Base-by-base conservation (phyloP, 2,888 invertebrate species). In the Allygus modestus region DNA sequence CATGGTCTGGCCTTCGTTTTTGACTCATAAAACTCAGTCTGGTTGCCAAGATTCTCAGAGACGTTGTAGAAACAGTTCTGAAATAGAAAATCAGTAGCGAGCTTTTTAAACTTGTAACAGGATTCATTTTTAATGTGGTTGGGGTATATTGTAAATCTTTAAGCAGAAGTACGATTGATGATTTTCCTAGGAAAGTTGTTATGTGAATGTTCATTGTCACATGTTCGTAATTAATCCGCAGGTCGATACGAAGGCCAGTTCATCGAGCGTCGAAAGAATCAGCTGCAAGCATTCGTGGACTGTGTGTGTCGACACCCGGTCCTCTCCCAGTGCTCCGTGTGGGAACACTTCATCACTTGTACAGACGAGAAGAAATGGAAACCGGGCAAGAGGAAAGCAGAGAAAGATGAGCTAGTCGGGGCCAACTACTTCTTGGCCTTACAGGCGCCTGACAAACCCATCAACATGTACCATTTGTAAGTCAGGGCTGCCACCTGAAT, bases 341-440 rank as follows among this genome's bases (percentile, higher is more conserved):
- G 98, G 97, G 94, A 96, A 89, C 99, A 99, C 90, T 99, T 99
- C 90, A 93, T 99, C 79, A 97, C 97, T 0, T 99, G 99, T 90
- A 98, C 97, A 9, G 99, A 99, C 91, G 99, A 98, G 88, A 98
- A 98, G 90, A 94, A 96, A 88, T 99, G 99, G 99, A 99, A 99
- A 91, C 94, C 94, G 75, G 99, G 99, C 2, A 99, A 99, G 91
- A 92, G 99, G 86, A 95, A 94, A 90, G 99, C 99, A 0, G 99
- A 99, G 91, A 96, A 96, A 89, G 99, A 99, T 90, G 96, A 97
- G 88, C 93, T 97, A 86, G 92, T 96, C 87, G 98, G 98, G 9
- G 96, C 97, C 37, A 97, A 96, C 91, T 98, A 97, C 91, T 98
- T 98, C 91, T 94, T 97, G 90, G 96, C 97, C 85, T 93, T 99